A percentile compares a stretch with the other conserved stretches of the same genome.
Conservation (phyloP, 2,113 vertebrate genomes). For the Promerops cafer region DNA sequence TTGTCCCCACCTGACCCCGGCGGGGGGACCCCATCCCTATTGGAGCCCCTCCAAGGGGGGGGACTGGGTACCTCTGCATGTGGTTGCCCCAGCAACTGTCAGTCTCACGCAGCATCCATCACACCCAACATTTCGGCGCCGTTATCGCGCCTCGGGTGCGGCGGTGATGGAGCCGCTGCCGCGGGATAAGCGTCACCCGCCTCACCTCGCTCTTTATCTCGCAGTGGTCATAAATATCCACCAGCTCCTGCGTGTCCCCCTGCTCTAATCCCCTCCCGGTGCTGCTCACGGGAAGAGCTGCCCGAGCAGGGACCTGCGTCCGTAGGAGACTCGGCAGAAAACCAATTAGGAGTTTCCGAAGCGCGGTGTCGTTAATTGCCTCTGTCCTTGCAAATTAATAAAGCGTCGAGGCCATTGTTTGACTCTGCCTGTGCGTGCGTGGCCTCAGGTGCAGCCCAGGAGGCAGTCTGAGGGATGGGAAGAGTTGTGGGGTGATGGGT, state of each 20-base stretch:
- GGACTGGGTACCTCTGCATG: neutral
- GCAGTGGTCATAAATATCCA: neutral
- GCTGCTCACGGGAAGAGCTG: neutral
- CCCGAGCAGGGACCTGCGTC: neutral
- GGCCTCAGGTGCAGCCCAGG: neutral
- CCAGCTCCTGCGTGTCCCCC: neutral
- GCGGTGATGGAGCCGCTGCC: neutral
- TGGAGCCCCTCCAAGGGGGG: neutral
- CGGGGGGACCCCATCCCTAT: neutral
- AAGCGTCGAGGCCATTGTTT: neutral
- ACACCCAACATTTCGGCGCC: neutral
- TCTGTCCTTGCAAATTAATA: neutral
- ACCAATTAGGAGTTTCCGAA: neutral
- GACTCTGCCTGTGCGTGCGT: neutral
- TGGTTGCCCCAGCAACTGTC: constrained; percentile 19
- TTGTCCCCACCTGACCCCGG: neutral
- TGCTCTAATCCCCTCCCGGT: neutral
- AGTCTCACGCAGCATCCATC: neutral
- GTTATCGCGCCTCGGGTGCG: neutral
- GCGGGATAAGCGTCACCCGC: neutral
- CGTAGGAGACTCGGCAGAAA: neutral
- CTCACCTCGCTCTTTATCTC: neutral
- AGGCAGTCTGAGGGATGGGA: neutral
- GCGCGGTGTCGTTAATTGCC: neutral
- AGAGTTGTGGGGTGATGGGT: neutral